Evolutionary conservation across 2,888 invertebrate species (phyloP).

Genomic region (Thysanoteuthis rhombus): DNA sequence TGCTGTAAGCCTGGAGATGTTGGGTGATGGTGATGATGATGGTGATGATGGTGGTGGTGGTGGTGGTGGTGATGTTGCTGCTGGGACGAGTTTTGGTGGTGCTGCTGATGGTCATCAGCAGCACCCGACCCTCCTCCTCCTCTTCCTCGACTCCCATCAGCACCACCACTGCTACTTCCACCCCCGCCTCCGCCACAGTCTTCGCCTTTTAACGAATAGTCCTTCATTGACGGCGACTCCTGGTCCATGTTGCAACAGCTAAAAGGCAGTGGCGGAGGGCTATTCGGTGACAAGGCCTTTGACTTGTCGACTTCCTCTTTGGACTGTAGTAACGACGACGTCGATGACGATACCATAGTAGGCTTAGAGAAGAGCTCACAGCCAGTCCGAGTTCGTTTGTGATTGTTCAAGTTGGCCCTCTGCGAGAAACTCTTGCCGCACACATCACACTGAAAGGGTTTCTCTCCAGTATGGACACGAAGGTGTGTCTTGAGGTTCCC

Average conservation of each 20-base stretch:
- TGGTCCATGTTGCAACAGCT: neutral
- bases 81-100: neutral
- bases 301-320: neutral
- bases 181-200: neutral
- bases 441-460: slow-evolving; percentile 25
- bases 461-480: neutral
- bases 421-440: slow-evolving; percentile 25
- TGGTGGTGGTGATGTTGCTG: slow-evolving; percentile 12
- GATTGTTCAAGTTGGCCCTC: slow-evolving; percentile 26
- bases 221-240: neutral
- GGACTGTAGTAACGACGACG: neutral
- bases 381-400: slow-evolving; percentile 27
- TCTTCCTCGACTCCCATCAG: neutral
- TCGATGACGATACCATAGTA: neutral
- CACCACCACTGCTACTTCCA: neutral
- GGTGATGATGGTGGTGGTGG: slow-evolving; percentile 12
- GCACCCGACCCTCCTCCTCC: neutral
- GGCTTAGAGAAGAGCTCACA: slow-evolving; percentile 26
- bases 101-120: neutral
- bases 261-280: neutral
- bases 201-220: neutral
- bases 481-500: slow-evolving; percentile 15
- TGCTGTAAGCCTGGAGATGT: neutral
- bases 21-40: neutral
- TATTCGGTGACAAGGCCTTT: neutral